Evolutionary conservation across 2,888 invertebrate genomes (phyloP).

Genomic region (Bellardia pandia): DNA sequence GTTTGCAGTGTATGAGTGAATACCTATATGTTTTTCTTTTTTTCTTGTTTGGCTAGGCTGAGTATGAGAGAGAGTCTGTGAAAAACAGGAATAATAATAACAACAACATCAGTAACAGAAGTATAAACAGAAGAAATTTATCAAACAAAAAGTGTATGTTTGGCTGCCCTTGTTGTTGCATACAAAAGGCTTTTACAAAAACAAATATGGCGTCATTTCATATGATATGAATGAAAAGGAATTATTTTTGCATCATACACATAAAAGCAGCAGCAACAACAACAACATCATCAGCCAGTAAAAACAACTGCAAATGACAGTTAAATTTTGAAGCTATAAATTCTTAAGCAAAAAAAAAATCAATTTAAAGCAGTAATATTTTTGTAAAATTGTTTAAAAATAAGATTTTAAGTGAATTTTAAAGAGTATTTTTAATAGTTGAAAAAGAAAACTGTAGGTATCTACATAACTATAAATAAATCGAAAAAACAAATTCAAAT

Average conservation of each 20-base stretch:
- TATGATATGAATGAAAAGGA: conserved; percentile 62
- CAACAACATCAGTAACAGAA: conserved; percentile 60
- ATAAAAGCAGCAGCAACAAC: background rate
- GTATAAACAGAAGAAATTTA: conserved; percentile 42
- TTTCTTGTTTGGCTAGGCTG: background rate
- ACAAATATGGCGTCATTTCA: conserved; percentile 63
- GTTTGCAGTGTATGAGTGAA: background rate
- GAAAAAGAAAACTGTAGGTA: too few relatives aligned
- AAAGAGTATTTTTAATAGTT: too few relatives aligned
- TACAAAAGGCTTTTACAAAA: conserved; percentile 63
- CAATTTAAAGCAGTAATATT: conserved; percentile 18
- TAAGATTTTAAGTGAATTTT: too few relatives aligned
- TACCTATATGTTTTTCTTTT: conserved; percentile 19
- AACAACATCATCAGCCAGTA: background rate
- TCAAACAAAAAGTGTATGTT: conserved; percentile 26
- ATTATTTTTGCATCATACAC: conserved; percentile 75
- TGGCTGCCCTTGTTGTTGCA: conserved; percentile 24
- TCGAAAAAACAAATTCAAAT: too few relatives aligned
- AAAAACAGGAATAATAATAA: conserved; percentile 65
- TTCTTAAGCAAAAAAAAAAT: conserved; percentile 56
- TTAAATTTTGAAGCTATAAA: conserved; percentile 71
- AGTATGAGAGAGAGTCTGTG: conserved; percentile 31
- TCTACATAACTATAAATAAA: too few relatives aligned
- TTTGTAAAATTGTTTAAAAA: background rate
- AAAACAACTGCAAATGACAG: conserved; percentile 69